Base-by-base conservation (phyloP, 2,888 invertebrate genomes). In the Leucophenga montana region DNA sequence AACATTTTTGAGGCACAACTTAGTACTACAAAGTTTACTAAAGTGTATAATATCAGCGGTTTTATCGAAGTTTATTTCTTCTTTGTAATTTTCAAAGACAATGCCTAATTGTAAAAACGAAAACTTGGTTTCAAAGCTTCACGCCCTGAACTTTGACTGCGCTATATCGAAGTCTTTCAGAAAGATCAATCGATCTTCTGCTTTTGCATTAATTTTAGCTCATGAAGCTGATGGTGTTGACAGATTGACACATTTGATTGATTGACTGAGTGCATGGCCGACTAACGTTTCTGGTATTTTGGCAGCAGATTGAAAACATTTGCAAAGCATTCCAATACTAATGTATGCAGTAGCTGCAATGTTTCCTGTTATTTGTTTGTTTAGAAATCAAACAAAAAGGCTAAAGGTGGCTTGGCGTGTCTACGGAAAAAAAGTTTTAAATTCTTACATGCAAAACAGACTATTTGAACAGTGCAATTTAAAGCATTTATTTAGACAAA, bases 201-300 rank as follows among this genome's bases (percentile, higher is more conserved):
- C 18, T 22, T 27, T 5, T 56, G 56, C 54, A 16, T 6, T 20
- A 18, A 65, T 27, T 50, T 16, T 50, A 11, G 14, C 39, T 33
- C 46, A 68, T 50, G 50, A 33, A 20, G 6, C 39, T 61, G 66
- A 39, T 54, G 39, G 66, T 39, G 64, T 78, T 74, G 82, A 84
- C 77, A 82, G 81, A 72, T 73, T 74, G 76, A 69, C 82, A 80
- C 73, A 20, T 71, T 77, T 79, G 79, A 79, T 73, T 78, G 75
- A 75, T 65, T 72, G 66, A 53, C 33, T n/a, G 50, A 33, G 31
- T 44, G 39, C 59, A 20, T 14, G 27, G 27, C 27, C n/a, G 27
- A 33, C 44, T 20, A 69, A 66, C 81, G 73, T 74, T 80, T 76
- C 76, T 81, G 82, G 84, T 82, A 78, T 66, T 61, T 69, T 64